Evolutionary conservation across 2,113 vertebrate genomes (phyloP).

Genomic region (Antigone vipio): DNA sequence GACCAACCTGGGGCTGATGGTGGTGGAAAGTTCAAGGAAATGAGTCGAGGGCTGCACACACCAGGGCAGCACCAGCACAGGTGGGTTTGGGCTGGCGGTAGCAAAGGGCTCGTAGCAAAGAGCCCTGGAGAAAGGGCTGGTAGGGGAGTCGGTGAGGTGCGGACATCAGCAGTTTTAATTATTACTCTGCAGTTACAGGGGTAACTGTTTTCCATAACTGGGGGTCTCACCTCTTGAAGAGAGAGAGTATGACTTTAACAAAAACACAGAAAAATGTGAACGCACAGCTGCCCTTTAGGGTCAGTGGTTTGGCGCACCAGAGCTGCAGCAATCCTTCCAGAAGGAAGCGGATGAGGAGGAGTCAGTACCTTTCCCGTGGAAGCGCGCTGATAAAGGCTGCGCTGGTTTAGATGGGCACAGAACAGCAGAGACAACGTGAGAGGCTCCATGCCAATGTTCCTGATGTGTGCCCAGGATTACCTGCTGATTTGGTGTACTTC

Average conservation of each 20-base stretch:
- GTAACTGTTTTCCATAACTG: not conserved
- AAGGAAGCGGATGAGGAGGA: not conserved
- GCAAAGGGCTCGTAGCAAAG: not conserved
- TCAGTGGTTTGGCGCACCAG: not conserved
- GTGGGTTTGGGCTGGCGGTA: not conserved
- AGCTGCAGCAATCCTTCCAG: not conserved
- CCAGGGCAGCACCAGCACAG: not conserved
- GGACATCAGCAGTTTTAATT: not conserved
- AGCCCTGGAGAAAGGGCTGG: not conserved
- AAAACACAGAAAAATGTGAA: not conserved
- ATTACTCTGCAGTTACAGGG: not conserved
- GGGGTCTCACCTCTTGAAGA: not conserved
- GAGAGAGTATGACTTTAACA: not conserved
- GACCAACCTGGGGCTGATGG: not conserved
- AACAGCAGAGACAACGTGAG: not conserved
- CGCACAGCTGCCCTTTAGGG: not conserved
- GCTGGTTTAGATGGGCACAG: not conserved
- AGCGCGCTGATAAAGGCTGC: not conserved
- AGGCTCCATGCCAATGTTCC: not conserved
- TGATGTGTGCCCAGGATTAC: not conserved
- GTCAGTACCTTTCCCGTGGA: not conserved
- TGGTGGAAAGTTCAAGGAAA: not conserved
- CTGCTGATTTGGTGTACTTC: not conserved
- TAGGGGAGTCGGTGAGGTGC: not conserved
- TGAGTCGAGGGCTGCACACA: accelerated